phyloP scores from a whole-genome alignment of 37 sponge, comb jelly and placozoan species.

The Halichondria panicea region DNA sequence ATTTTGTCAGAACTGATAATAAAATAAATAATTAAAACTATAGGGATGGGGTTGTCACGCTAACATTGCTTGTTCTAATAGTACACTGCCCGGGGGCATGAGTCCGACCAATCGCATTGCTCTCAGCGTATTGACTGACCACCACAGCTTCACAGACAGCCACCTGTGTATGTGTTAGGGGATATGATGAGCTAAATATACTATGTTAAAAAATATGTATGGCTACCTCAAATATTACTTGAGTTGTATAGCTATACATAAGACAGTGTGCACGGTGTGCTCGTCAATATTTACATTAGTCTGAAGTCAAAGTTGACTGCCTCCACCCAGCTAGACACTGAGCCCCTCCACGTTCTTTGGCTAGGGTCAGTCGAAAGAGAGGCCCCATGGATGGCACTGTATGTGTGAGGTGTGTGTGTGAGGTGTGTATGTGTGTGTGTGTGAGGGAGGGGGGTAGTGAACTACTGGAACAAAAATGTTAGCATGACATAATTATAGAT shows the following conservation, averaged over 20 bases:
- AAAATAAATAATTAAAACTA: no score
- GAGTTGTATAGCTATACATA: no score
- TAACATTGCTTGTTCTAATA: slow-evolving; percentile 1
- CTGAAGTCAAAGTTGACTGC: slow-evolving; percentile 24
- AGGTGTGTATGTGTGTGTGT: neutral
- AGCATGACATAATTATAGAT: no score
- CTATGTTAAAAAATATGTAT: neutral
- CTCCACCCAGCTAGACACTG: slow-evolving; percentile 30
- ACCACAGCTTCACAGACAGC: slow-evolving; percentile 38
- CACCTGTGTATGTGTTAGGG: neutral
- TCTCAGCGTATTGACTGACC: slow-evolving; percentile 13
- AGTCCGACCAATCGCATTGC: slow-evolving; percentile 15
- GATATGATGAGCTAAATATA: neutral
- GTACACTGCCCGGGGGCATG: neutral
- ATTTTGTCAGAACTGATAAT: no score
- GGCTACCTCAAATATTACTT: neutral
- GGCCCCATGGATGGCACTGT: slow-evolving; percentile 50
- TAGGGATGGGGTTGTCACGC: neutral
- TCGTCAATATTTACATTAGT: slow-evolving; percentile 19
- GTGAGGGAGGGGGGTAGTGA: neutral
- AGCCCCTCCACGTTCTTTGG: neutral
- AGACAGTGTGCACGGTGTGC: no score
- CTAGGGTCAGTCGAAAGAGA: neutral
- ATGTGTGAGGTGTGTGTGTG: no score
- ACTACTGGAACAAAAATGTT: no score